A percentile compares a stretch with the other conserved stretches of the same genome.
These are phyloP conservation scores for Oenanthe oenanthe DNA, from an alignment of 2,113 vertebrate genomes.

Conservation along the genomic window DNA sequence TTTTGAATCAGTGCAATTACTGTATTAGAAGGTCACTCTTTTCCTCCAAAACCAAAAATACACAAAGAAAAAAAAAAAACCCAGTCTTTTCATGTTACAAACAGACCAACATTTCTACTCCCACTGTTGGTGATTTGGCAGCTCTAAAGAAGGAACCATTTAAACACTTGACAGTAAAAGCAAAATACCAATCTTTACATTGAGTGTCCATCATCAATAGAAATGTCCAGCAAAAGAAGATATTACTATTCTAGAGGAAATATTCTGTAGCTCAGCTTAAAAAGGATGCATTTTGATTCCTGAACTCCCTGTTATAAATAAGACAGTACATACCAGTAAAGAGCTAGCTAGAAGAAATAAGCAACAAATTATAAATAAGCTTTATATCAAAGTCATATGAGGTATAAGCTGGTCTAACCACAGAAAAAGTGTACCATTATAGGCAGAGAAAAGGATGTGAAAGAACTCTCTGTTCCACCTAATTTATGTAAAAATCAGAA, in stretches of 20 bases:
- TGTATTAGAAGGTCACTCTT: not conserved
- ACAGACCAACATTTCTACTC: not conserved
- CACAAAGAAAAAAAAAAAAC: not conserved
- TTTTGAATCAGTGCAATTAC: not conserved
- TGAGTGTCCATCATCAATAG: not conserved
- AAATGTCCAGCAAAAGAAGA: not conserved
- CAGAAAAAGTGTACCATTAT: not conserved
- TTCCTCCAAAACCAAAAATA: not conserved
- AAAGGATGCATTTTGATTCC: not conserved
- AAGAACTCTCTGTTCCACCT: not conserved
- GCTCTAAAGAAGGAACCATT: not conserved
- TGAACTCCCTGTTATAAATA: not conserved
- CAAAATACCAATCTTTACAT: not conserved
- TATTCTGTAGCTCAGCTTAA: not conserved
- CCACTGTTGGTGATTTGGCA: not conserved
- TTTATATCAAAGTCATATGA: not conserved
- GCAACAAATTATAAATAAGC: not conserved
- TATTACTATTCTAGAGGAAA: not conserved
- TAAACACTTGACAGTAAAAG: not conserved
- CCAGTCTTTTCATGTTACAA: not conserved
- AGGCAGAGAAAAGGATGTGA: not conserved
- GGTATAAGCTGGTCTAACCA: not conserved
- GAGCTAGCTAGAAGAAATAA: not conserved
- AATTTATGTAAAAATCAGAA: not conserved
- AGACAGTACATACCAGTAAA: not conserved